These are phyloP conservation scores for Clivina fossor DNA, from an alignment of 2,888 invertebrate genomes.

Conservation along the genomic window DNA sequence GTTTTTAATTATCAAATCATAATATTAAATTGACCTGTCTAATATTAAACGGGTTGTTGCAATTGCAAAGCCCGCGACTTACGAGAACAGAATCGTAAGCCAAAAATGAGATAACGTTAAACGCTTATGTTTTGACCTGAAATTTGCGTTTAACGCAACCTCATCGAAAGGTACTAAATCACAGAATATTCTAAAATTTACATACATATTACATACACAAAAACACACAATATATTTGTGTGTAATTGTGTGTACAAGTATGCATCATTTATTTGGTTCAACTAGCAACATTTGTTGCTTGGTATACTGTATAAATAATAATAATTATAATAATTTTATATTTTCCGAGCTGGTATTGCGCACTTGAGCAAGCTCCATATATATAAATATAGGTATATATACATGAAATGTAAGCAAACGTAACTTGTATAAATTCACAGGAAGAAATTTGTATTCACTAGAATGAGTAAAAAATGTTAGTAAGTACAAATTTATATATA, in stretches of 20 bases:
- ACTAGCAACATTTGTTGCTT: constrained; percentile 42
- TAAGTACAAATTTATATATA: too few relatives aligned
- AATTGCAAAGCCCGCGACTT: too few relatives aligned
- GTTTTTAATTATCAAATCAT: too few relatives aligned
- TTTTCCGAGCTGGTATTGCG: constrained; percentile 48
- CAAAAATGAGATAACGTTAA: too few relatives aligned
- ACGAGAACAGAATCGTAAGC: too few relatives aligned
- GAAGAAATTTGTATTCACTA: too few relatives aligned
- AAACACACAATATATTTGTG: constrained; percentile 45
- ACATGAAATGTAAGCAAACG: too few relatives aligned
- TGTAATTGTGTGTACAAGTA: constrained; percentile 47
- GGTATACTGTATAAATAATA: constrained; percentile 39
- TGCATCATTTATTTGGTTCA: constrained; percentile 45
- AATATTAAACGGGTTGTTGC: too few relatives aligned
- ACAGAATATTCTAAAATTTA: constrained; percentile 30
- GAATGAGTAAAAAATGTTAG: too few relatives aligned
- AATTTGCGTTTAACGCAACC: constrained; percentile 17
- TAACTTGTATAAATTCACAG: too few relatives aligned
- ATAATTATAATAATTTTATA: constrained; percentile 39
- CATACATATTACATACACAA: too few relatives aligned
- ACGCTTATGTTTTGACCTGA: constrained; percentile 27
- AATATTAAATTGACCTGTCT: too few relatives aligned
- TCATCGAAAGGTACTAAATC: constrained; percentile 27
- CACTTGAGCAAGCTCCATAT: constrained; percentile 51
- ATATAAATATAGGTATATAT: constrained; percentile 28